Evolutionary conservation across 1,140 invertebrate genomes (phyloP).

Genomic region (Wiebesia pumilae): DNA sequence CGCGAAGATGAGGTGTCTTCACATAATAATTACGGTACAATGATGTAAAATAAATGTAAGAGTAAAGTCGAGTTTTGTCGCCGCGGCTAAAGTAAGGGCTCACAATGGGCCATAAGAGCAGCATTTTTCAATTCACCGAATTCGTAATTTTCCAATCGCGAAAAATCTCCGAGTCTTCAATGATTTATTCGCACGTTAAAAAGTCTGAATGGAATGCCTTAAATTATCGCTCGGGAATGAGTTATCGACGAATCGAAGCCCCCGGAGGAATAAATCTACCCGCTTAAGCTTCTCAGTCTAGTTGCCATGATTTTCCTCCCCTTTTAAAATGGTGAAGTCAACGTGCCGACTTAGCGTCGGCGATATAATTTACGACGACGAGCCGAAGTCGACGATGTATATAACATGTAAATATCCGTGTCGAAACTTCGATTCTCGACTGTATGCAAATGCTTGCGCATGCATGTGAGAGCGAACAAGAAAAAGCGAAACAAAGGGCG

Average conservation of each 20-base stretch:
- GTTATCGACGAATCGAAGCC: constrained; percentile 18
- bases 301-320: not conserved
- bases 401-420: constrained; percentile 42
- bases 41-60: constrained; percentile 4
- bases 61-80: not conserved
- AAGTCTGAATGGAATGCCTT: constrained; percentile 7
- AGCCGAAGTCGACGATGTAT: constrained; percentile 9
- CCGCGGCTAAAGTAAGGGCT: too few species aligned
- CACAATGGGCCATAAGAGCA: not conserved
- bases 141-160: constrained; percentile 12
- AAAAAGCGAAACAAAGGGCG: constrained; percentile 10
- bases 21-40: not conserved
- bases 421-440: constrained; percentile 40
- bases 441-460: constrained; percentile 19
- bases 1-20: not conserved
- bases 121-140: constrained; percentile 1
- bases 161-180: not conserved
- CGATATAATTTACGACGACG: constrained; percentile 35
- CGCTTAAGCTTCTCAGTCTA: not conserved
- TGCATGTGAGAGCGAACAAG: not conserved
- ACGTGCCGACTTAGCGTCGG: not conserved
- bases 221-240: constrained; percentile 25
- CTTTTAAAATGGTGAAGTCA: constrained; percentile 22
- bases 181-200: constrained; percentile 1
- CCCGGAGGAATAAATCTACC: constrained; percentile 15